phyloP scores from a whole-genome alignment of 2,888 invertebrate genomes.

The Morpho deidamia region DNA sequence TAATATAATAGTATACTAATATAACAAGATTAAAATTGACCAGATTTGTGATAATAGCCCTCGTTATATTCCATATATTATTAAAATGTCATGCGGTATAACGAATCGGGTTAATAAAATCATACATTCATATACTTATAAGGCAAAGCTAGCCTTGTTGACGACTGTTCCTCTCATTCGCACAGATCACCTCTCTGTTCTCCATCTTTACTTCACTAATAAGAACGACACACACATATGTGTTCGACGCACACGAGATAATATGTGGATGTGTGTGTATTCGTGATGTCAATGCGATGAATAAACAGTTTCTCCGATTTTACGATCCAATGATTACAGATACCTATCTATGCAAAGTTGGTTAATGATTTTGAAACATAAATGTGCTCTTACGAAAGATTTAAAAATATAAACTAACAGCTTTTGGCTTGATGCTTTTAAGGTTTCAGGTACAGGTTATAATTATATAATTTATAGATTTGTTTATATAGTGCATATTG shows the following conservation, averaged over 20 bases:
- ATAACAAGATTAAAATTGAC: conserved; percentile 33
- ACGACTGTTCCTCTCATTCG: conserved; percentile 54
- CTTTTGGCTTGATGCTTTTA: neutral
- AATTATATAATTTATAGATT: too few species aligned
- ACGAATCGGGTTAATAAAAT: conserved; percentile 74
- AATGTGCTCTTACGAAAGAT: conserved; percentile 36
- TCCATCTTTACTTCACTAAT: conserved; percentile 67
- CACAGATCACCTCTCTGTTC: conserved; percentile 40
- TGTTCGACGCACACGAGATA: conserved; percentile 31
- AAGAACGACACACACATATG: conserved; percentile 48
- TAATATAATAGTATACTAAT: neutral
- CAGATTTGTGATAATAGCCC: conserved; percentile 10
- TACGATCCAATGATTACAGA: conserved; percentile 71
- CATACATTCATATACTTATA: conserved; percentile 71
- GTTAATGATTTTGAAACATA: conserved; percentile 59
- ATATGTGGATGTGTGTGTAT: conserved; percentile 38
- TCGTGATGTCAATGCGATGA: conserved; percentile 64
- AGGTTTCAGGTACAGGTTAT: neutral
- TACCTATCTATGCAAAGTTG: conserved; percentile 69
- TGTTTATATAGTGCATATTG: too few species aligned
- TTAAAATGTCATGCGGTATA: conserved; percentile 67
- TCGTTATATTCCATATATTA: conserved; percentile 59
- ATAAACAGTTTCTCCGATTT: conserved; percentile 76
- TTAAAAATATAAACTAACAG: conserved; percentile 10
- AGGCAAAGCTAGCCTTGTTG: conserved; percentile 72